A percentile compares a stretch with the other conserved stretches of the same genome.
Conservation (phyloP, 2,888 invertebrate species). For the Alcis repandata region DNA sequence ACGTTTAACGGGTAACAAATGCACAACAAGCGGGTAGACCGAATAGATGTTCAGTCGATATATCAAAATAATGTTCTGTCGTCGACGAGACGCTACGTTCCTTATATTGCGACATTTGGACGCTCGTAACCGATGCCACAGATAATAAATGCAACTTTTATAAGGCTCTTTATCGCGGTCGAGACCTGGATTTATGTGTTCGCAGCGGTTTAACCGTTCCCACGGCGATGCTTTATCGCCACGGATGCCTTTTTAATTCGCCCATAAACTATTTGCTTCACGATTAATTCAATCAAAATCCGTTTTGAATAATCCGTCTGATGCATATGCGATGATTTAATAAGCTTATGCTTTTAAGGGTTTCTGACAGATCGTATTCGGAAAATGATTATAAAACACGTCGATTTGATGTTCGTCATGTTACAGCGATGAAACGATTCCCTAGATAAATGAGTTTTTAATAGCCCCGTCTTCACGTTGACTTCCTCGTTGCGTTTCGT, state of each 20-base stretch:
- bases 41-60: slow-evolving; percentile 63
- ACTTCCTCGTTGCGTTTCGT: slow-evolving; percentile 49
- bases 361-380: slow-evolving; percentile 41
- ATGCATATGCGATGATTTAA: slow-evolving; percentile 34
- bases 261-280: slow-evolving; percentile 64
- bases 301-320: slow-evolving; percentile 38
- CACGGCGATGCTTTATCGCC: slow-evolving; percentile 68
- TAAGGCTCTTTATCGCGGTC: slow-evolving; percentile 70
- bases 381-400: slow-evolving; percentile 56
- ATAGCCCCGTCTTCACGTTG: slow-evolving; percentile 51
- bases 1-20: slow-evolving; percentile 48
- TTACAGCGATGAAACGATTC: slow-evolving; percentile 38
- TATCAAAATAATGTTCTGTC: slow-evolving; percentile 70
- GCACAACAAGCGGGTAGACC: slow-evolving; percentile 52
- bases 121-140: slow-evolving; percentile 61
- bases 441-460: slow-evolving; percentile 56
- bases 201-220: slow-evolving; percentile 68
- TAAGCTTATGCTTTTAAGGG: slow-evolving; percentile 43
- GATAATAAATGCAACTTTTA: slow-evolving; percentile 76
- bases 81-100: slow-evolving; percentile 51
- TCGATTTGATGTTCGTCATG: slow-evolving; percentile 57
- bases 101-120: slow-evolving; percentile 64
- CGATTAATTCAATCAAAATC: slow-evolving; percentile 64
- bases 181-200: slow-evolving; percentile 67
- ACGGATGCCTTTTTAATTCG: slow-evolving; percentile 65